phyloP scores from a whole-genome alignment of 2,888 invertebrate genomes.

The Molanna angustata region DNA sequence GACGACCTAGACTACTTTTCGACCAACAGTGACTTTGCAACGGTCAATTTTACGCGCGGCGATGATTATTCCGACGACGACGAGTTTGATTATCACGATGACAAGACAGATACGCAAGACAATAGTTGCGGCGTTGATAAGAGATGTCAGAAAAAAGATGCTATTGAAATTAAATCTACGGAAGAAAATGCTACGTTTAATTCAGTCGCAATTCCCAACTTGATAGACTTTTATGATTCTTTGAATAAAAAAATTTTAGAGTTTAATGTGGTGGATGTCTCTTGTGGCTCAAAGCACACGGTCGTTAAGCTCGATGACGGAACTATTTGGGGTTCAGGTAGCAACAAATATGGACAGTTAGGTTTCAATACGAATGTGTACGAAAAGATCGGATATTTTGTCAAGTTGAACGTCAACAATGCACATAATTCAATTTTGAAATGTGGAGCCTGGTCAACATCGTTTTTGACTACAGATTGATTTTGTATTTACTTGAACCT shows the following conservation, averaged over 20 bases:
- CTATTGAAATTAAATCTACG: too few relatives aligned
- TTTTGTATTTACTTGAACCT: too few relatives aligned
- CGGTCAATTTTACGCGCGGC: too few relatives aligned
- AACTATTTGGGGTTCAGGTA: constrained; percentile 71
- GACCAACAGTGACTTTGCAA: too few relatives aligned
- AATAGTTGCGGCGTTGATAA: neutral
- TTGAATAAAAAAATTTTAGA: constrained; percentile 46
- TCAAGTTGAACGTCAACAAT: constrained; percentile 11
- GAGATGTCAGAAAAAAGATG: too few relatives aligned
- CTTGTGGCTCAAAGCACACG: constrained; percentile 78
- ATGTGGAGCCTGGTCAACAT: constrained; percentile 26
- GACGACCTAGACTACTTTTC: too few relatives aligned
- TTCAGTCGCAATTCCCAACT: constrained; percentile 43
- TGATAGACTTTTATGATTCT: constrained; percentile 45
- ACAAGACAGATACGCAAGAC: neutral
- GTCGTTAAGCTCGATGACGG: constrained; percentile 65
- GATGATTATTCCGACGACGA: too few relatives aligned
- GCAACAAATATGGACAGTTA: constrained; percentile 80
- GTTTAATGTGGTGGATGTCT: constrained; percentile 57
- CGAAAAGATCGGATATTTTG: constrained; percentile 35
- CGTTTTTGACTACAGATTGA: neutral
- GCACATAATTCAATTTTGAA: constrained; percentile 9
- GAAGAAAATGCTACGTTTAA: constrained; percentile 24
- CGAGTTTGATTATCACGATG: too few relatives aligned
- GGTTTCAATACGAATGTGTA: constrained; percentile 45